phyloP scores from a whole-genome alignment of 1,140 invertebrate genomes.

The Episyrphus balteatus region DNA sequence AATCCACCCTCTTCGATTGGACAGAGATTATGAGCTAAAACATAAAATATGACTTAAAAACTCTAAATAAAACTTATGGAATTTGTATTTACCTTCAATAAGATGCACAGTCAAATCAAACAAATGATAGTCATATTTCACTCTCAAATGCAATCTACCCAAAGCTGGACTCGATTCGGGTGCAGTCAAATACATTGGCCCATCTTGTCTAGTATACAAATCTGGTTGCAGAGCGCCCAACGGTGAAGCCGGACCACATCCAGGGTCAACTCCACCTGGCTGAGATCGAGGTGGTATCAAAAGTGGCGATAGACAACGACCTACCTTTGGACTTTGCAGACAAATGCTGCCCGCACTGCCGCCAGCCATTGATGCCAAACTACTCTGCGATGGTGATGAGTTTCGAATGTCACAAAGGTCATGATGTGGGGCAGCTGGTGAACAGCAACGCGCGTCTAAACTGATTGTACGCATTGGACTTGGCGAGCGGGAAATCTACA shows the following conservation, averaged over 20 bases:
- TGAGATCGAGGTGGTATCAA: constrained; percentile 51
- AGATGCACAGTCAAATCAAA: constrained; percentile 79
- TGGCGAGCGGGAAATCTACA: constrained; percentile 46
- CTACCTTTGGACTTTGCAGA: constrained; percentile 29
- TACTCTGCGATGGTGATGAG: constrained; percentile 44
- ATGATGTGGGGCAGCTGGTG: constrained; percentile 38
- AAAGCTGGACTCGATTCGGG: constrained; percentile 45
- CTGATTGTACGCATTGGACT: constrained; percentile 64
- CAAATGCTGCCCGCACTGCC: constrained; percentile 36
- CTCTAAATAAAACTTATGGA: not conserved
- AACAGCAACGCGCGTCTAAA: constrained; percentile 52
- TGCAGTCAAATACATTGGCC: constrained; percentile 56
- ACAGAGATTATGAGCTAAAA: constrained; percentile 67
- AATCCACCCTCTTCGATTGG: constrained; percentile 72
- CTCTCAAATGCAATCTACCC: constrained; percentile 68
- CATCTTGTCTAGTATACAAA: constrained; percentile 64
- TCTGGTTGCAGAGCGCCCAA: constrained; percentile 78
- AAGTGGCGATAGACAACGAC: constrained; percentile 56
- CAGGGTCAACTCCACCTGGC: constrained; percentile 33
- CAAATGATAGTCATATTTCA: constrained; percentile 81
- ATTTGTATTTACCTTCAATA: constrained; percentile 58
- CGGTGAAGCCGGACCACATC: constrained; percentile 49
- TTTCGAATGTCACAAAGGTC: constrained; percentile 33
- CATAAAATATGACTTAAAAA: too few relatives aligned
- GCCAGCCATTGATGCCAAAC: constrained; percentile 46